Base-by-base conservation (phyloP, 2,113 vertebrate genomes). In the Cichladusa arquata region DNA sequence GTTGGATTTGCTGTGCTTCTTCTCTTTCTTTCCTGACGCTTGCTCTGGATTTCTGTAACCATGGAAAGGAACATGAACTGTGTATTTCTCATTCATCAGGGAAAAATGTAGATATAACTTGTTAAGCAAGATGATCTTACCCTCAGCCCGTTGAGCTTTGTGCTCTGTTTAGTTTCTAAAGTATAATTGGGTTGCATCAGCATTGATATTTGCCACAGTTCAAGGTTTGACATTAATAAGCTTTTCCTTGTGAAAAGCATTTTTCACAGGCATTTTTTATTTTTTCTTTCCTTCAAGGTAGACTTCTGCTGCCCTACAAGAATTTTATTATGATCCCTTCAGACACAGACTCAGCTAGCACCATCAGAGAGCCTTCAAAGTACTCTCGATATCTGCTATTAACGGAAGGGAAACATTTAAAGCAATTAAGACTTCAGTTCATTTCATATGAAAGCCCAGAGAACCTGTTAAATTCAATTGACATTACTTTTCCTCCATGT, bases 1-100 rank as follows among this genome's bases (percentile, higher is more conserved):
- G 99, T 98, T 6, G 99, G 99, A 93, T 99, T 99, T 36, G 99
- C 99, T 9, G 99, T 99, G 98, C 99, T 99, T 76, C 99, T 97
- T 80, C 99, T 98, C 97, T 99, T 99, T 89, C 99, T 98, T 97
- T 99, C 99, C 87, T 99, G 99, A 16, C 99, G 98, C 96, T 98
- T 99, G 96, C 97, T 98, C 98, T 99, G 99, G 97, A 99, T 99
- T 95, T 99, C 99, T 99, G 96, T 73, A 97, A 97, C 89, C 92
- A 93, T 78, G 72, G 92, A 90, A 95, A 97, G 71, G 88, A 93
- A 88, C 36, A 60, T 60, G 62, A 92, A 85, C 81, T 69, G 69
- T 66, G 45, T 14, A 36, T 93, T 96, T 95, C 79, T 74, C 80
- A 95, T 90, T 93, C 91, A 90, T 69, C 77, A 61, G 84, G 91